phyloP scores from a whole-genome alignment of 2,888 invertebrate species.

The Tenthredo livida region DNA sequence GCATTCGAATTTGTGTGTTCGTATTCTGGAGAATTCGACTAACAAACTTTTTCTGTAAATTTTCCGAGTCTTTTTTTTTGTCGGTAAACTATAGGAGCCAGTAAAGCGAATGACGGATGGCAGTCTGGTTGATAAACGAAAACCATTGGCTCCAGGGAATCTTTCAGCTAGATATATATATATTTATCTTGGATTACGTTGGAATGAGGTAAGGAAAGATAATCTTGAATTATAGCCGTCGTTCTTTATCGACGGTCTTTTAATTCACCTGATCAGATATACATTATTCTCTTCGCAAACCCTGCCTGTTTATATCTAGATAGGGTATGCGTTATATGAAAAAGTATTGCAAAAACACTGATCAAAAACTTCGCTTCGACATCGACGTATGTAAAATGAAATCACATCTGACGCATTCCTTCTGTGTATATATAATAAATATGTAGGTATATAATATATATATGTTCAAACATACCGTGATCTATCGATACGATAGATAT shows the following conservation, averaged over 20 bases:
- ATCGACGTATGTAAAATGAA: background rate
- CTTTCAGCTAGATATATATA: background rate
- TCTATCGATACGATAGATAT: background rate
- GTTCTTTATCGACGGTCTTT: conserved; percentile 7
- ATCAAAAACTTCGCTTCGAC: background rate
- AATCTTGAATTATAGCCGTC: conserved; percentile 15
- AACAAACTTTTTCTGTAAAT: background rate
- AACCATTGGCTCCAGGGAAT: background rate
- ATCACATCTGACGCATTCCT: background rate
- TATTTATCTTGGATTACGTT: background rate
- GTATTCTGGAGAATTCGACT: background rate
- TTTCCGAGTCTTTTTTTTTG: background rate
- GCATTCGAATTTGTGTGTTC: background rate
- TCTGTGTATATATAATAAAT: background rate
- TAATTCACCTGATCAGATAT: background rate
- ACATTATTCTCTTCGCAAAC: background rate
- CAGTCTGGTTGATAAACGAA: conserved; percentile 2
- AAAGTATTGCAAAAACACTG: background rate
- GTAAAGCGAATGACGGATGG: background rate
- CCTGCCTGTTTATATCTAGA: background rate
- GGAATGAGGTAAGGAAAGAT: background rate
- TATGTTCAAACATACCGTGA: too few relatives aligned
- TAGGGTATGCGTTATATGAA: background rate
- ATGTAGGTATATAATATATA: too few relatives aligned
- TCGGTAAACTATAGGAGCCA: background rate